These are phyloP conservation scores for Phlogophora meticulosa DNA, from an alignment of 2,888 invertebrate genomes.

Conservation along the genomic window DNA sequence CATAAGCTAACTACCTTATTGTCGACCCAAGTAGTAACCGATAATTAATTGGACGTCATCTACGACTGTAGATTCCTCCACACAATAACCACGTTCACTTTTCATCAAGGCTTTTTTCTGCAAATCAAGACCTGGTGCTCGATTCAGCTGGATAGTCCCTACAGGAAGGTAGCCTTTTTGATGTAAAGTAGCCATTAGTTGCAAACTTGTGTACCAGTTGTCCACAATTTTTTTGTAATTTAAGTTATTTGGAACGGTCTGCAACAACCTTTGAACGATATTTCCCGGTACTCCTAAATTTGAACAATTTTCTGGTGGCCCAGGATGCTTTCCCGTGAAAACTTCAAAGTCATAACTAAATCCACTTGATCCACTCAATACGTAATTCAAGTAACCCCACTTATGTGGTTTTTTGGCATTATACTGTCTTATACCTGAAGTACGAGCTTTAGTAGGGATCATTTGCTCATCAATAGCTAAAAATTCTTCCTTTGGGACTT, in stretches of 20 bases:
- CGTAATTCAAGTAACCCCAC: constrained; percentile 8
- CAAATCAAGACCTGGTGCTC: constrained; percentile 5
- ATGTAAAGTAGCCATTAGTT: constrained; percentile 1
- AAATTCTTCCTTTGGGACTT: constrained; percentile 3
- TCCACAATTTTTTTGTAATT: neutral
- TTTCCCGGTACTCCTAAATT: neutral
- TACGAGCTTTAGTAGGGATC: constrained; percentile 9
- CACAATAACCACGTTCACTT: constrained; percentile 14
- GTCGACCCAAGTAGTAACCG: constrained; percentile 53
- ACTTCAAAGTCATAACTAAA: constrained; percentile 7
- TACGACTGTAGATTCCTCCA: constrained; percentile 9
- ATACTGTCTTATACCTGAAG: neutral
- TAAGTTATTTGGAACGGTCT: constrained; percentile 11
- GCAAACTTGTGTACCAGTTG: constrained; percentile 9
- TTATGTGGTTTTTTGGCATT: constrained; percentile 14
- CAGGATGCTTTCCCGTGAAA: neutral
- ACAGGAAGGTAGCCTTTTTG: constrained; percentile 4
- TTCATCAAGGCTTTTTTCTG: constrained; percentile 6
- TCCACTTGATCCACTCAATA: neutral
- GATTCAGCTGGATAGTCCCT: neutral
- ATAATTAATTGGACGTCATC: constrained; percentile 8
- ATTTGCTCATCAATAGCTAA: constrained; percentile 12
- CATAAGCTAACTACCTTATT: constrained; percentile 61
- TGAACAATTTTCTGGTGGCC: neutral
- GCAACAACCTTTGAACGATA: neutral